Evolutionary conservation across 2,113 vertebrate genomes (phyloP), one percentile per base, ranked within the genome.

Genomic region (Phrynosoma blainvillii): DNA sequence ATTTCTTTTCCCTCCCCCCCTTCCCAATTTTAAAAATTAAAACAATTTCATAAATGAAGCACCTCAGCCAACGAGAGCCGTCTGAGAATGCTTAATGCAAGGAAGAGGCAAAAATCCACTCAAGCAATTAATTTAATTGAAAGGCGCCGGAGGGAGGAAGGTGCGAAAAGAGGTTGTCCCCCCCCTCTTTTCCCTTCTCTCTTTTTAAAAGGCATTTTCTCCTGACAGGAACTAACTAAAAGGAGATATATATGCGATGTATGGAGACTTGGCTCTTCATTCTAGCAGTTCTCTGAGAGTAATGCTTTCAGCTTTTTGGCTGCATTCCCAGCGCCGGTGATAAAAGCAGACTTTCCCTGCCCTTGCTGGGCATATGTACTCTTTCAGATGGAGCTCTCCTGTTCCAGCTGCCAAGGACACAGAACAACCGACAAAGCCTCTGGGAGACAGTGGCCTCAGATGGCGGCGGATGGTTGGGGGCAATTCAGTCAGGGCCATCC

Each of bases 51-150:
- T 62, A 86, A 86, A 79, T 52, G 76, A 70, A 86, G 65, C 82
- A 32, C 30, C 42, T 79, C 62, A 2, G 76, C 32, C 21, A 79
- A 86, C 0, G 12, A 71, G 85, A 10, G 14, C 20, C 1, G 77
- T 47, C 65, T 9, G 77, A 86, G 85, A 70, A 54, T 70, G 76
- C 65, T 25, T 83, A 86, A 79, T 79, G 65, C 70, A 86, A 79
- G 32, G 23, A 79, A 71, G 71, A 11, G 62, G 79, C n/a, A 66
- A 52, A 83, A 79, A 86, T 70, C 65, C 65, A 79, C n/a, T 16
- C n/a, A 47, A 27, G 42, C 85, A 86, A 86, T 86, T 79, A 79
- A 79, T 86, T 86, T 79, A 86, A 86, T 86, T 79, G 85, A 86
- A 86, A 79, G 65, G 85, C 85, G 4, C 40, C 32, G 21, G 14